Percentiles rank a stretch among this genome's conserved stretches.
phyloP scores from a whole-genome alignment of 2,797 vertebrate genomes.

The Sebastes glaucus region DNA sequence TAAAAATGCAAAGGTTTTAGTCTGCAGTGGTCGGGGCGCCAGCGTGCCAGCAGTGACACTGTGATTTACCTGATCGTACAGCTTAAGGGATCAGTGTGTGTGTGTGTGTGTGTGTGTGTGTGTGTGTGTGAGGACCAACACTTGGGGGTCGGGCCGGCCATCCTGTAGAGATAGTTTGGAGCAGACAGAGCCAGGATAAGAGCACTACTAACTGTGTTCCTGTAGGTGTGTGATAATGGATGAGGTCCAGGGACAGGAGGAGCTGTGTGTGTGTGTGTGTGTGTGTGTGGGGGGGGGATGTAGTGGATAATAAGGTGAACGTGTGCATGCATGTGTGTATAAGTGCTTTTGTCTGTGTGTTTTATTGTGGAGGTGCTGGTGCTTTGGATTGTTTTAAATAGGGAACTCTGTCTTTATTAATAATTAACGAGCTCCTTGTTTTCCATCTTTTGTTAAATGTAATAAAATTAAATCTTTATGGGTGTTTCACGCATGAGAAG shows the following conservation, averaged over 20 bases:
- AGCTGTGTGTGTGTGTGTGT: not conserved
- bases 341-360: constrained; percentile 40
- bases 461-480: constrained; percentile 75
- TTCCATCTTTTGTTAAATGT: constrained; percentile 54
- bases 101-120: constrained; percentile 29
- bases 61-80: constrained; percentile 8
- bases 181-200: constrained; percentile 8
- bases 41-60: not conserved
- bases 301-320: not conserved
- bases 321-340: not conserved
- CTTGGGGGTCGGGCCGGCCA: constrained; percentile 22
- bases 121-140: constrained; percentile 37
- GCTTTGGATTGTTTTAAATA: constrained; percentile 48
- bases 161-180: constrained; percentile 25
- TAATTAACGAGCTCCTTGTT: constrained; percentile 57
- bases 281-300: not conserved
- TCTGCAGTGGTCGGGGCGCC: not conserved
- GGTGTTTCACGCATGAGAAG: constrained; percentile 61
- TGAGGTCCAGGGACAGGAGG: constrained; percentile 30
- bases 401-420: constrained; percentile 58
- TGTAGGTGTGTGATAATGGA: constrained; percentile 67
- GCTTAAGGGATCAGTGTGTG: not conserved
- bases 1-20: constrained; percentile 8
- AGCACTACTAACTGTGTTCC: constrained; percentile 49
- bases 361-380: not conserved